Evolutionary conservation across 2,113 vertebrate species (phyloP), one percentile per base, ranked within the genome.

Genomic region (Donacobius atricapilla): DNA sequence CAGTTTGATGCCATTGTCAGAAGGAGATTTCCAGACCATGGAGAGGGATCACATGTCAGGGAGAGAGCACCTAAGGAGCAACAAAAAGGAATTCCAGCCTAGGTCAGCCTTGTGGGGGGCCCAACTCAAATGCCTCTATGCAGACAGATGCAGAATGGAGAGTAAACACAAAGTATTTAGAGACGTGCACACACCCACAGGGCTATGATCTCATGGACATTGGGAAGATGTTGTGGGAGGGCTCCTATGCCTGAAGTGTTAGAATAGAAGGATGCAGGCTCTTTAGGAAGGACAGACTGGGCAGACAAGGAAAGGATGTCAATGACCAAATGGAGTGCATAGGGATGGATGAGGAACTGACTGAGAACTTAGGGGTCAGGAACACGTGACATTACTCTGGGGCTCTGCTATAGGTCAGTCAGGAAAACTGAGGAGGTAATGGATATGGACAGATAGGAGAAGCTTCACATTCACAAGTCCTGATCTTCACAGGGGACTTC

Each of bases 131-230:
- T n/a, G 14, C 15, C 39, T 53, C 33, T 37, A 9, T n/a, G 19
- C 5, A 82, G 60, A 68, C 23, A 24, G 19, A 60, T 13, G 20
- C 20, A 75, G 45, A 56, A 53, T n/a, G 39, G 23, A 13, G 23
- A 66, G 28, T 17, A 68, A 45, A 40, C 33, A n/a, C 6, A 13
- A 44, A 20, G 13, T 68, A 17, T 60, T 37, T 25, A 82, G 78
- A n/a, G 33, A 17, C 2, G 1, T 22, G 28, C 5, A 25, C 13
- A 31, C 0, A 2, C 5, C 24, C 21, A 11, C 39, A 60, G 53
- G 10, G 16, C 11, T 45, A 8, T 60, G 28, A 45, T 18, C 11
- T 53, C 40, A 45, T 4, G 30, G 45, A 28, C n/a, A 15, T 45
- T 2, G 2, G 1, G 21, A 48, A 45, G 51, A n/a, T 39, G 24